Evolutionary conservation across 2,113 vertebrate species (phyloP), one percentile per base, ranked within the genome.

Genomic region (Vimba vimba): DNA sequence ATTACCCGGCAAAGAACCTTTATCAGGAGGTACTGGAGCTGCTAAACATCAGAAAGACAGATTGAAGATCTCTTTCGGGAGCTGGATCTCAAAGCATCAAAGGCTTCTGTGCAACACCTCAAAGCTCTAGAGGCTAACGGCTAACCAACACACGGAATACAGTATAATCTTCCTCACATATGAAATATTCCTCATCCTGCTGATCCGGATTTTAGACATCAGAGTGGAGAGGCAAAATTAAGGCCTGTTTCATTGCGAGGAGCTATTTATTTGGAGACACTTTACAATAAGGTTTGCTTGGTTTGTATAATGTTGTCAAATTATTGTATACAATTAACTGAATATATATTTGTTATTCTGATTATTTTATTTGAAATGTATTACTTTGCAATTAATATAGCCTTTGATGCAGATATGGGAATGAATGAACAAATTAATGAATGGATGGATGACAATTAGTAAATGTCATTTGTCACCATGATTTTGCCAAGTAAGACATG

Each of bases 1-100:
- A 85, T 87, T 86, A 84, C 66, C 76, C 39, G 91, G 82, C 86
- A 87, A 68, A 76, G 68, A 83, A 73, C 57, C 25, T 86, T 84
- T 83, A 87, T 87, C 87, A 59, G 73, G 68, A 69, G 47, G 59
- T 55, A 79, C 69, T 85, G 83, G 73, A 89, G 79, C 74, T 69
- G 74, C 83, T 81, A 83, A 84, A 89, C 79, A 83, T 89, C 88
- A 89, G 73, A 85, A 62, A 83, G 55, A 57, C 59, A 77, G 82
- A 79, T 78, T 89, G 85, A 84, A 79, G 39, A 85, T 87, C 82
- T n/a, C 83, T 87, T 83, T 79, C 36, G 82, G 88, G 78, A 81
- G 33, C 59, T 76, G 87, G 39, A 87, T 75, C 82, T 39, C 9
- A 30, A 30, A 59, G 19, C 86, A 83, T 81, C 88, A 89, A 89